Evolutionary conservation across 92 coral and sea anemone species (phyloP).

Genomic region (Blastomussa wellsi): DNA sequence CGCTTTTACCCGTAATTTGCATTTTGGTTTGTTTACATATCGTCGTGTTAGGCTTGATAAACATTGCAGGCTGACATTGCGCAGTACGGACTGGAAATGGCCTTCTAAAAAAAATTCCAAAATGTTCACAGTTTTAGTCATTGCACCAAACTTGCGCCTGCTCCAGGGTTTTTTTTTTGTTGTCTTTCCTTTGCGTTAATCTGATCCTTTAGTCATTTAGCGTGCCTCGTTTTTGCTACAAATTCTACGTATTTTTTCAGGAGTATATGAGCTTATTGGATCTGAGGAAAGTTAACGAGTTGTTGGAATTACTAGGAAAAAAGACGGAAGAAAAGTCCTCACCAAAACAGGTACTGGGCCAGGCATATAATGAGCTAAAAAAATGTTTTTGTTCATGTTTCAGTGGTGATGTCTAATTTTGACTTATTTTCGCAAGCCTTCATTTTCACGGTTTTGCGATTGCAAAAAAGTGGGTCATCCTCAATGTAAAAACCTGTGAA

Average conservation of each 20-base stretch:
- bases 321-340: not conserved
- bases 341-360: conserved; percentile 19
- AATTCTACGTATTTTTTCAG: not conserved
- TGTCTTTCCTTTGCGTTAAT: not conserved
- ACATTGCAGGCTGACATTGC: too few species aligned
- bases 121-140: too few species aligned
- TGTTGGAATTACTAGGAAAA: not conserved
- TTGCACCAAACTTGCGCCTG: too few species aligned
- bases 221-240: not conserved
- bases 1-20: too few species aligned
- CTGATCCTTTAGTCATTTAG: not conserved
- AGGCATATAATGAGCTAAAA: not conserved
- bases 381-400: not conserved
- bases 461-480: too few species aligned
- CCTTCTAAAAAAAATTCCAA: too few species aligned
- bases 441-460: too few species aligned
- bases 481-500: too few species aligned
- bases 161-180: not conserved
- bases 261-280: conserved; percentile 26
- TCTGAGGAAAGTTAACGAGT: conserved; percentile 1
- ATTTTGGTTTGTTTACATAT: too few species aligned
- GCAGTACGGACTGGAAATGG: too few species aligned
- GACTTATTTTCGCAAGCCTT: not conserved
- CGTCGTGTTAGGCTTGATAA: too few species aligned
- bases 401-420: not conserved